Base-by-base conservation (phyloP, 2,888 invertebrate species). In the Alentia gelatinosa region DNA sequence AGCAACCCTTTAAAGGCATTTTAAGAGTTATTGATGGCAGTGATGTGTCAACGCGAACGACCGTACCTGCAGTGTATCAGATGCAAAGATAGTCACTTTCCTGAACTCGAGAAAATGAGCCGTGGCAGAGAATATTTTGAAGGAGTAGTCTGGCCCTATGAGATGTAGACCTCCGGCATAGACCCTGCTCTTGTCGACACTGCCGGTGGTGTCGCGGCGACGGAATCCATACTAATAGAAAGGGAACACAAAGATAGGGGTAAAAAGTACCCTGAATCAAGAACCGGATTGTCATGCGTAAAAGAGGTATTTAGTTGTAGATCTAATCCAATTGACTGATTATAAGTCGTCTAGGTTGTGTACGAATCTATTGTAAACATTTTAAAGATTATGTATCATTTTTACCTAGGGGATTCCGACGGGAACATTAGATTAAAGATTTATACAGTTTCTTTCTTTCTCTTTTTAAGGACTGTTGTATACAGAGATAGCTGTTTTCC, bases 81-180 rank as follows among this genome's bases (percentile, higher is more conserved):
- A 90, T 0, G 95, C 94, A 89, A 95, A 95, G 0, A 95, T 93
- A 9, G 93, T 89, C 7, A 94, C 92, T 50, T 93, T 92, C 12
- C 88, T n/a, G 12, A 95, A 91, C 15, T 37, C 86, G 5, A 94
- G 93, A 89, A 92, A 93, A 86, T 95, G 95, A 33, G 94, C 94
- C 40, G 93, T 93, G 7, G 95, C 94, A 30, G 91, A 91, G 90
- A 94, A 95, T 4, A 90, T 91, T 90, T 94, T 94, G 91, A 95
- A 95, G 86, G 94, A 94, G 83, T 91, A 93, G 90, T 95, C 95
- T 0, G 95, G 95, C 15, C 95, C 95, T 12, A 95, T 89, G 15
- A 94, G 91, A 90, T 94, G 93, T 86, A 94, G 93, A 33, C 95
- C 95, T 0, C 92, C 93, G 0, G 92, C 90, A 79, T 94, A 95